A percentile compares a stretch with the other conserved stretches of the same genome.
Evolutionary conservation across 2,797 vertebrate species (phyloP).

Genomic region (Danio aesculapii): DNA sequence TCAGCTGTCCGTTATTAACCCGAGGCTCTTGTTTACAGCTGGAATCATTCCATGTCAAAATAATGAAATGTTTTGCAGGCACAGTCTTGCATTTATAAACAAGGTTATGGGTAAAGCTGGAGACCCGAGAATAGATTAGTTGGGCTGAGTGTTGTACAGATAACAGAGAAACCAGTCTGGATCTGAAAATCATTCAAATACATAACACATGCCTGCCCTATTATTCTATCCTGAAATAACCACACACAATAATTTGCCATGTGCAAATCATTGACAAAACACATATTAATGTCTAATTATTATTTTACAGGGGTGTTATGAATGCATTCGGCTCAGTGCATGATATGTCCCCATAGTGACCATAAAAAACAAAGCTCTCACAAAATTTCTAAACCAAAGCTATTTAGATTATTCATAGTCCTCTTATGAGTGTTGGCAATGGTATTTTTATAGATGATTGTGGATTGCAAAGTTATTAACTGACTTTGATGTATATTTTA

Average conservation of each 20-base stretch:
- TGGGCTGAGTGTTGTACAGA: conserved; percentile 16
- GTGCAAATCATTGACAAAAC: not conserved
- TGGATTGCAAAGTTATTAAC: conserved; percentile 19
- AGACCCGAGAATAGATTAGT: conserved; percentile 31
- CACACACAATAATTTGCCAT: conserved; percentile 27
- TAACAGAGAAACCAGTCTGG: conserved; percentile 36
- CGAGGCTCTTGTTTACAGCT: conserved; percentile 2
- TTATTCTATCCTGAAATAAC: conserved; percentile 28
- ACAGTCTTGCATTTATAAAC: conserved; percentile 31
- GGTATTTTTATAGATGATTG: conserved; percentile 29
- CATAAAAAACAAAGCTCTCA: conserved; percentile 29
- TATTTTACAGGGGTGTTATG: conserved; percentile 26
- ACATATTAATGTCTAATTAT: conserved; percentile 10
- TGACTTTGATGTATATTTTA: not conserved
- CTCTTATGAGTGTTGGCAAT: conserved; percentile 8
- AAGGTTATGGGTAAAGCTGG: conserved; percentile 7
- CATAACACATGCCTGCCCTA: conserved; percentile 51
- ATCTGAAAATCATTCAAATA: conserved; percentile 15
- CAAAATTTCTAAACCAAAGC: conserved; percentile 32
- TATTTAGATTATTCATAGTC: conserved; percentile 24
- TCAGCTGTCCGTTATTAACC: conserved; percentile 9
- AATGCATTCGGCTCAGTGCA: conserved; percentile 13
- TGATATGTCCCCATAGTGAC: conserved; percentile 12
- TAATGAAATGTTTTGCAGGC: conserved; percentile 18
- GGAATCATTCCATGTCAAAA: conserved; percentile 39